A percentile compares a stretch with the other conserved stretches of the same genome.
Evolutionary conservation across 2,888 invertebrate genomes (phyloP).

Genomic region (Andrena hattorfiana): DNA sequence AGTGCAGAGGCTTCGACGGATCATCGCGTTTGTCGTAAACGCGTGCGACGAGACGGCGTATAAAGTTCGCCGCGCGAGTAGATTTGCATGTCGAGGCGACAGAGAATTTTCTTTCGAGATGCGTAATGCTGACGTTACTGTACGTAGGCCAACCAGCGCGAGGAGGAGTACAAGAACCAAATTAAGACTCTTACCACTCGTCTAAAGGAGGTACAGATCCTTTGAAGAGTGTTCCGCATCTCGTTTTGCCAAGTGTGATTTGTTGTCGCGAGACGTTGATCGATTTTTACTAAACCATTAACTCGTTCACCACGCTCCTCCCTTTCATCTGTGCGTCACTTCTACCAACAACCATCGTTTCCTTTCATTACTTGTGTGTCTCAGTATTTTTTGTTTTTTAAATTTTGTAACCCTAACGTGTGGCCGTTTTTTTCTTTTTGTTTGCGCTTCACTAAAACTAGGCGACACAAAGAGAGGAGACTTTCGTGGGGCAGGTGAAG

Average conservation of each 20-base stretch:
- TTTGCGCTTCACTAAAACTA: constrained; percentile 86
- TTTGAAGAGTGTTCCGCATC: constrained; percentile 69
- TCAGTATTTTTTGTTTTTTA: constrained; percentile 1
- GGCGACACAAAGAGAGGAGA: constrained; percentile 98
- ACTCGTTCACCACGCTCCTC: constrained; percentile 39
- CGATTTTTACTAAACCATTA: constrained; percentile 56
- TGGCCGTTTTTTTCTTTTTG: constrained; percentile 79
- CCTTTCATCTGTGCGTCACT: background rate
- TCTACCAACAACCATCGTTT: background rate
- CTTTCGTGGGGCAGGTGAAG: constrained; percentile 96
- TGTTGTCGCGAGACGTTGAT: constrained; percentile 53
- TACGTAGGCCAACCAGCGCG: constrained; percentile 98
- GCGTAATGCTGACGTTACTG: constrained; percentile 71
- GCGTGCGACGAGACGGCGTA: background rate
- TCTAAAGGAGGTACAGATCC: constrained; percentile 97
- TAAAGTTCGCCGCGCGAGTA: background rate
- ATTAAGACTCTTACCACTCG: constrained; percentile 99
- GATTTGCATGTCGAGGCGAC: background rate
- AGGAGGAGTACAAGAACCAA: constrained; percentile 99
- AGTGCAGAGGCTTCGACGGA: background rate
- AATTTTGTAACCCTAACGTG: constrained; percentile 71
- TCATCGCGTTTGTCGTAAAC: background rate
- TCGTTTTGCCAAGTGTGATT: constrained; percentile 61
- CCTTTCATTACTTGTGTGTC: background rate
- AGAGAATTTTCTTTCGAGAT: constrained; percentile 24